Evolutionary conservation across 2,888 invertebrate species (phyloP).

Genomic region (Piscicola geometra): DNA sequence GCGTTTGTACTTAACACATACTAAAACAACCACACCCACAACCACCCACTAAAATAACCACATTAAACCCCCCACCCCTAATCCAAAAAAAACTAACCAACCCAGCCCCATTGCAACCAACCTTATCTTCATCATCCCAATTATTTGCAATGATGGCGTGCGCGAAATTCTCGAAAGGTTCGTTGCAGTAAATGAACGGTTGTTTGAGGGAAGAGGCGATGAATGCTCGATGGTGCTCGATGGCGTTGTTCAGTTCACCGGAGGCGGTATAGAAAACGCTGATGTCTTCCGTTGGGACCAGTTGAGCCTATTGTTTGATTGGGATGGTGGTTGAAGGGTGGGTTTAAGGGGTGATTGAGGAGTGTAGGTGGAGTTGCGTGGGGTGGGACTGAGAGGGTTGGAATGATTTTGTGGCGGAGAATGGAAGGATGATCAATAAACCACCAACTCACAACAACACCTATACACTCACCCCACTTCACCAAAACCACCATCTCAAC

Average conservation of each 20-base stretch:
- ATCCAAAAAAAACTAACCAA: too few relatives aligned
- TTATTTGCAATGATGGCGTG: constrained; percentile 65
- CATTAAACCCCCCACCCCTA: too few relatives aligned
- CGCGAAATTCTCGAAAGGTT: too few relatives aligned
- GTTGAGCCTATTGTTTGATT: constrained; percentile 62
- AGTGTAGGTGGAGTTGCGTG: neutral
- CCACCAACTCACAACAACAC: too few relatives aligned
- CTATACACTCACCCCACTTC: too few relatives aligned
- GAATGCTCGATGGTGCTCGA: constrained; percentile 68
- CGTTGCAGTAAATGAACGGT: constrained; percentile 62
- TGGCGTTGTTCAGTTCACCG: constrained; percentile 60
- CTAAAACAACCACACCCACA: too few relatives aligned
- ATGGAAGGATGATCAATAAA: too few relatives aligned
- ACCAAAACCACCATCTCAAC: too few relatives aligned
- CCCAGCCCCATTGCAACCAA: too few relatives aligned
- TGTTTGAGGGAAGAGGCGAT: constrained; percentile 79
- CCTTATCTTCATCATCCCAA: constrained; percentile 58
- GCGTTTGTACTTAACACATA: too few relatives aligned
- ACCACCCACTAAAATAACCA: too few relatives aligned
- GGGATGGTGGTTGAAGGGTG: neutral
- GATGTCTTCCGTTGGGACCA: constrained; percentile 86
- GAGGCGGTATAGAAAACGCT: constrained; percentile 67
- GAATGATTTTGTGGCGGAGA: too few relatives aligned
- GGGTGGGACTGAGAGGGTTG: neutral
- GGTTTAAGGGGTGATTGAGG: neutral